Evolutionary conservation across 2,888 invertebrate genomes (phyloP), one percentile per base, ranked within the genome.

Genomic region (Yponomeuta plumbellus): DNA sequence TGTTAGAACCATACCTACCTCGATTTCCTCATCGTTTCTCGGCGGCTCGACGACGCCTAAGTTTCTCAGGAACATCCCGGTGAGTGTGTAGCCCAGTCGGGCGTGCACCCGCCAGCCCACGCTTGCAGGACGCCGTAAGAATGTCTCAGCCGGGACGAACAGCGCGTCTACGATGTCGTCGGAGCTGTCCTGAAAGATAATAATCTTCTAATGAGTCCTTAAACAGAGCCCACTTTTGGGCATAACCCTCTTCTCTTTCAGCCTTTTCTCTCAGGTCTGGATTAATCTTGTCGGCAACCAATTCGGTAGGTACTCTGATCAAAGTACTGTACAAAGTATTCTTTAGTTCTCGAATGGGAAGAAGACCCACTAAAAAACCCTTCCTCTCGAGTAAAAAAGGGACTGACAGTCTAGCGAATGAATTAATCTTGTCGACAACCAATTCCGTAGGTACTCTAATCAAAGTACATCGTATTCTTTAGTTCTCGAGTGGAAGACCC

Each of bases 101-200:
- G 72, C 68, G 0, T 63, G 39, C 1, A 72, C 11, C 13, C 65
- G 70, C 2, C 56, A 13, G 2, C 85, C 85, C 1, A 76, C 79
- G 70, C 73, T 76, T 17, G 80, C 74, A 21, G 82, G 81, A 0
- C 84, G 74, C 0, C 67, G 71, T 59, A 83, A 74, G 34, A 77
- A 76, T 10, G 70, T 52, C 1, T 77, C 76, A 0, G 72, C 69
- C 10, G 85, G 79, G 5, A 81, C 75, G 13, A 73, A 69, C 57
- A 80, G 69, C 5, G 61, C 58, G 1, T 72, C 71, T 0, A 79
- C 72, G 17, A 81, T 75, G 66, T 83, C 85, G 17, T 83, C 79
- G 0, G 71, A 71, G 71, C 76, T 77, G 23, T 79, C 75, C 84
- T 85, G 70, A 65, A 67, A 58, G 64, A 11, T 22, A 8, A 8